These are phyloP conservation scores for Rattus norvegicus DNA, from an alignment of 2,113 vertebrate genomes.

Conservation along the genomic window DNA sequence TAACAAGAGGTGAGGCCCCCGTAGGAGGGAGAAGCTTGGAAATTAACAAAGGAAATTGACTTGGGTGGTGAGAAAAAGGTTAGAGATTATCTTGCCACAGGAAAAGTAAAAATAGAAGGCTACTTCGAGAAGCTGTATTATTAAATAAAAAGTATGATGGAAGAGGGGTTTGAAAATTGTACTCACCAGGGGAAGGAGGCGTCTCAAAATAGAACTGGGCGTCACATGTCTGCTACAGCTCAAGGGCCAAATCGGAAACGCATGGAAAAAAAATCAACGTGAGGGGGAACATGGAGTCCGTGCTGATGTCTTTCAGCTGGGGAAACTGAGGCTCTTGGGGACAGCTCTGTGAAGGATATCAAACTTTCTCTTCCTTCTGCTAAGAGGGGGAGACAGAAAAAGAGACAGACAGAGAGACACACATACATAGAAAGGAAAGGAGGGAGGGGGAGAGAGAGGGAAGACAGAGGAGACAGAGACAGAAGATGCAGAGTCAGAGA, in stretches of 20 bases:
- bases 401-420: not conserved
- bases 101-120: constrained; percentile 65
- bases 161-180: constrained; percentile 22
- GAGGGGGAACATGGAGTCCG: too few relatives aligned
- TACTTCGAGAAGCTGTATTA: constrained; percentile 39
- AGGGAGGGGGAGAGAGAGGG: not conserved
- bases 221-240: fast-evolving
- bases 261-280: not conserved
- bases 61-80: constrained; percentile 49
- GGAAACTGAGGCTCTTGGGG: constrained; percentile 9
- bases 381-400: not conserved
- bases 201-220: not conserved
- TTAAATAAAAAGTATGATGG: constrained; percentile 31
- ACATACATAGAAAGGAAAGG: not conserved
- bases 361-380: not conserved
- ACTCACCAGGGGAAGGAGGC: not conserved
- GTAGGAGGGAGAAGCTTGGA: constrained; percentile 59
- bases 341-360: not conserved
- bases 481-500: not conserved
- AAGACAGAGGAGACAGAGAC: not conserved
- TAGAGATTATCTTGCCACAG: constrained; percentile 60
- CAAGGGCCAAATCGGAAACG: not conserved
- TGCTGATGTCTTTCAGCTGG: not conserved
- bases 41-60: constrained; percentile 72
- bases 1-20: constrained; percentile 59